phyloP scores from a whole-genome alignment of 2,797 vertebrate species.

The Muraenolepis orangiensis region DNA sequence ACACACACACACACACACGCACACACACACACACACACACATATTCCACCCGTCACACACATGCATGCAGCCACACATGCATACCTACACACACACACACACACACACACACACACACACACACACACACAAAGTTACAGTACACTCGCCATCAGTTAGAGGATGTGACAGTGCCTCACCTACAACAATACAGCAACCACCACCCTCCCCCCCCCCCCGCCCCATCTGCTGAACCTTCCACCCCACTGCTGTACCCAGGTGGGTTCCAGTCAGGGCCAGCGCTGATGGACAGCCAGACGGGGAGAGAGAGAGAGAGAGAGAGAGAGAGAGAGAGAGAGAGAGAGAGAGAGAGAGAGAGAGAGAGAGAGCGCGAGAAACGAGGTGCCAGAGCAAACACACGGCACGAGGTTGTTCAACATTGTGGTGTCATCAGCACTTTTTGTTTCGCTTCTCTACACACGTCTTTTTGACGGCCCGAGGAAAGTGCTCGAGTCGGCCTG shows the following conservation, averaged over 20 bases:
- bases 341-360: background rate
- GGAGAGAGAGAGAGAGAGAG: background rate
- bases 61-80: no score
- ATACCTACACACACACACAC: no score
- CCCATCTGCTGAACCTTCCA: background rate
- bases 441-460: background rate
- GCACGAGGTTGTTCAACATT: background rate
- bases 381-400: background rate
- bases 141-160: background rate
- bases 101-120: slow-evolving; percentile 46
- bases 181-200: background rate
- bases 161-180: background rate
- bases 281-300: background rate
- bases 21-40: background rate
- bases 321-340: background rate
- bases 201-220: no score
- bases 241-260: background rate
- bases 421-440: background rate
- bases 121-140: slow-evolving; percentile 17
- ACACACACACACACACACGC: slow-evolving; percentile 33
- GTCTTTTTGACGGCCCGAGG: background rate
- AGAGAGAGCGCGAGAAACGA: background rate
- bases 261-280: background rate
- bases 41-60: background rate
- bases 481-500: background rate